These are phyloP conservation scores for Oreochromis spilurus DNA, from an alignment of 2,113 vertebrate species.

Conservation along the genomic window DNA sequence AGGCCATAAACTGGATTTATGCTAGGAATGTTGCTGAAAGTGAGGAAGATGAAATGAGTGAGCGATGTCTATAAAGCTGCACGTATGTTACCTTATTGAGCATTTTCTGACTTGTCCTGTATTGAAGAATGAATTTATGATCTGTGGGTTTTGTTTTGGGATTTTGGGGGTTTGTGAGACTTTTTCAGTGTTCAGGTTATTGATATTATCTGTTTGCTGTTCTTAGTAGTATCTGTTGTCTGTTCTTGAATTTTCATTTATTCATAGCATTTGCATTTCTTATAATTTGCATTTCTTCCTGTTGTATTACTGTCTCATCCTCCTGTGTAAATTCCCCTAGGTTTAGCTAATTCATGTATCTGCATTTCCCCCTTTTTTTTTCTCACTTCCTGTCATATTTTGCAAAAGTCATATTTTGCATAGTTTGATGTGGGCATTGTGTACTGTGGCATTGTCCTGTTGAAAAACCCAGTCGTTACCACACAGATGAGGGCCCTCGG, in stretches of 20 bases:
- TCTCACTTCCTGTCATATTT: no score
- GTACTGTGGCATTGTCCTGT: no score
- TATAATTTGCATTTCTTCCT: background rate
- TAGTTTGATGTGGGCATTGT: no score
- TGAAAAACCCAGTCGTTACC: no score
- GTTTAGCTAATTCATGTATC: background rate
- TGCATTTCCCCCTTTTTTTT: no score
- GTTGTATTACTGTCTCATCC: background rate
- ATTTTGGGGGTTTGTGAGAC: background rate
- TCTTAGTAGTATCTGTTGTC: background rate
- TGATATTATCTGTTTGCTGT: background rate
- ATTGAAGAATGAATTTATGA: background rate
- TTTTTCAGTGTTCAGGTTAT: background rate
- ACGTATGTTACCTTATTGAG: background rate
- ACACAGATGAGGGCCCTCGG: no score
- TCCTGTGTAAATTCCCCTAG: background rate
- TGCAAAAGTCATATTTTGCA: no score
- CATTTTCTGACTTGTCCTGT: background rate
- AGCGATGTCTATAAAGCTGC: background rate
- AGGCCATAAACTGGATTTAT: constrained; percentile 39
- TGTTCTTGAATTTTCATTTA: background rate
- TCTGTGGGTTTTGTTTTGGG: background rate
- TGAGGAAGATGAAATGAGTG: background rate
- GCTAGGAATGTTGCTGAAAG: background rate
- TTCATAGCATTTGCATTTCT: background rate